Evolutionary conservation across 1,140 invertebrate genomes (phyloP).

Genomic region (Hyphantria cunea): DNA sequence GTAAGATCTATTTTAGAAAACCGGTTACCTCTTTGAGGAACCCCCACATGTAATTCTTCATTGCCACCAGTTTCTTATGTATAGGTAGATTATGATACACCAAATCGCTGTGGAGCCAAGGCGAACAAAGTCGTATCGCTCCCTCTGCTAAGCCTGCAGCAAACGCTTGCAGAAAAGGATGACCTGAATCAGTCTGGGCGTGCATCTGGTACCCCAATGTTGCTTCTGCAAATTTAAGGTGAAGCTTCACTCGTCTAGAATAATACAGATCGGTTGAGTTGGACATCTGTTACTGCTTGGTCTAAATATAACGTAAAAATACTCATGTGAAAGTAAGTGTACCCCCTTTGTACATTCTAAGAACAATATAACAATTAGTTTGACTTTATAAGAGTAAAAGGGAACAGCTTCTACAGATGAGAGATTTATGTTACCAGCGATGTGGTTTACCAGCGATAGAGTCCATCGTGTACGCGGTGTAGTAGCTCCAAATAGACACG

Average conservation of each 20-base stretch:
- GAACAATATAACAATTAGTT: no score
- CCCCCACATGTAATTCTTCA: slow-evolving; percentile 12
- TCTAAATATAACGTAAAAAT: no score
- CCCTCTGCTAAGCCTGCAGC: not conserved
- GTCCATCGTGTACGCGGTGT: slow-evolving; percentile 7
- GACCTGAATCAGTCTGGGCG: slow-evolving; percentile 12
- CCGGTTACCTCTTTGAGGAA: slow-evolving; percentile 29
- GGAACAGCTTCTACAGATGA: no score
- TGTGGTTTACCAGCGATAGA: slow-evolving; percentile 2
- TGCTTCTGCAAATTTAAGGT: slow-evolving; percentile 20
- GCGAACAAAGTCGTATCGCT: slow-evolving; percentile 16
- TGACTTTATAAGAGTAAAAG: no score
- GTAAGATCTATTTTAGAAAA: not conserved
- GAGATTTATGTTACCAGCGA: no score
- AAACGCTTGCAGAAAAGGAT: slow-evolving; percentile 30
- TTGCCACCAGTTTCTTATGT: not conserved
- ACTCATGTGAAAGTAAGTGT: no score
- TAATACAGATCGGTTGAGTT: no score
- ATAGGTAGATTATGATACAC: slow-evolving; percentile 25
- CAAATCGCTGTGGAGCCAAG: slow-evolving; percentile 27
- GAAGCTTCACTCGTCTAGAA: not conserved
- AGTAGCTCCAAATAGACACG: not conserved
- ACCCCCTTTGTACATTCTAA: no score
- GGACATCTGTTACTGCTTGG: no score
- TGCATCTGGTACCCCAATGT: slow-evolving; percentile 27